Base-by-base conservation (phyloP, 2,113 vertebrate genomes). In the Anarrhichthys ocellatus region DNA sequence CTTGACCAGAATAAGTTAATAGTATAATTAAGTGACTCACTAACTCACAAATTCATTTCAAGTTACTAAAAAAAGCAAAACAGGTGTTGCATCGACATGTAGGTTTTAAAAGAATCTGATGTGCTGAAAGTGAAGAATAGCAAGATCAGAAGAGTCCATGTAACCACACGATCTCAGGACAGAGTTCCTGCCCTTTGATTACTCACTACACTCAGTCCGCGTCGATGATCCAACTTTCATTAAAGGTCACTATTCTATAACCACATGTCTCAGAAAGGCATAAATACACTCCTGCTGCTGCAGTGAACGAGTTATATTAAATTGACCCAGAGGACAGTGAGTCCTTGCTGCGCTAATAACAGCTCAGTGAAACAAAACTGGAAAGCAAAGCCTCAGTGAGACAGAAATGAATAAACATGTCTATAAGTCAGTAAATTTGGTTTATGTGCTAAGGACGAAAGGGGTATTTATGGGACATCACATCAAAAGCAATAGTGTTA, bases 361-460 rank as follows among this genome's bases (percentile, higher is more conserved):
- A 84, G 76, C 44, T 38, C 73, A 38, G 58, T 44, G 27, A 34
- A 73, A 44, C 64, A 64, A 77, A 13, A 59, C 11, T 50, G 6
- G 6, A 59, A 29, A 61, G 52, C 44, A 67, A 77, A 85, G 76
- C 38, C 72, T 81, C 36, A 29, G 73, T 52, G 48, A 76, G 48
- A 74, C 18, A 79, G 70, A 86, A 84, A 86, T 68, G 54, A 79
- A 91, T 77, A 81, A 76, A 83, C 72, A 73, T 69, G 61, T 81
- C 83, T 88, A 80, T 63, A 67, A 87, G 82, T 78, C 66, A 38
- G 79, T 76, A 81, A 80, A 89, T 82, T 32, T 76, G 58, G 64
- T 83, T 88, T 80, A 82, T 80, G 34, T 82, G 80, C 83, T 78
- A 38, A 46, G 62, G 73, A 34, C 71, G 78, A 68, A 59, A 48